phyloP scores from a whole-genome alignment of 2,113 vertebrate genomes.

The Jacana jacana region DNA sequence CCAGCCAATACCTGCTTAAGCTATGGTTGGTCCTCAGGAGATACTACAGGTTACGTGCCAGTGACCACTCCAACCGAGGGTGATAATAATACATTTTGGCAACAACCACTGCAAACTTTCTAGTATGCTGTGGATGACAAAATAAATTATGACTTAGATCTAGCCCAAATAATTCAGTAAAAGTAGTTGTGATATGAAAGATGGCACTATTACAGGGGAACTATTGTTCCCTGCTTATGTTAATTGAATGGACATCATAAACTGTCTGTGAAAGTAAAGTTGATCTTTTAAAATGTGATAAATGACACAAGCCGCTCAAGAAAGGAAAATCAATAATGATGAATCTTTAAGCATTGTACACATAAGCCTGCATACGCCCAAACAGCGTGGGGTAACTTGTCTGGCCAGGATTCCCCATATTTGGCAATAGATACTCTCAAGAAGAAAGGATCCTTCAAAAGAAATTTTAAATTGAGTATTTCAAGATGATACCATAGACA shows the following conservation, averaged over 20 bases:
- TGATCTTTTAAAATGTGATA: neutral
- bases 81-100: neutral
- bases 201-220: neutral
- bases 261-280: neutral
- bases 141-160: neutral
- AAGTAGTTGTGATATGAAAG: neutral
- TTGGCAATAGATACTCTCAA: neutral
- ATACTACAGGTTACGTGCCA: neutral
- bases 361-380: neutral
- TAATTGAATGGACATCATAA: neutral
- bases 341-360: neutral
- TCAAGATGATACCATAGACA: neutral
- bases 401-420: neutral
- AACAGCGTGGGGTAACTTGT: neutral
- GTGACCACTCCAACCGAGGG: neutral
- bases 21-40: neutral
- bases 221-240: neutral
- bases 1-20: neutral
- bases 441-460: neutral
- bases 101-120: neutral
- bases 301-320: neutral
- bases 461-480: neutral
- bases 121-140: no score
- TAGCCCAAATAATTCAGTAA: neutral
- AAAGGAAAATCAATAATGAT: neutral